A percentile compares a stretch with the other conserved stretches of the same genome.
Conservation (phyloP, 1,140 invertebrate genomes). For the Asobara japonica region DNA sequence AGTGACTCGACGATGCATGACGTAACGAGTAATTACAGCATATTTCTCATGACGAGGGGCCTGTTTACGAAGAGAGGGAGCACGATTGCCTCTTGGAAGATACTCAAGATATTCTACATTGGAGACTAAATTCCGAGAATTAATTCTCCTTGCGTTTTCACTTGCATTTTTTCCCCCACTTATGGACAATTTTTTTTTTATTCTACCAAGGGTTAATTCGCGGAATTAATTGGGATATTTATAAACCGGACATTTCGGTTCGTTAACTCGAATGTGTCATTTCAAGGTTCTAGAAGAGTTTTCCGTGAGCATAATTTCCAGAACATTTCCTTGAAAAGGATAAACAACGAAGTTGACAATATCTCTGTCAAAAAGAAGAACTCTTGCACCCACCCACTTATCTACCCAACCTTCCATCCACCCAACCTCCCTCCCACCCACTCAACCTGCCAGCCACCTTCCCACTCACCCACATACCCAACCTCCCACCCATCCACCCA, state of each 20-base stretch:
- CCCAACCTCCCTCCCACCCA: no score
- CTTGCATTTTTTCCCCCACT: neutral
- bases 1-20: neutral
- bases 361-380: no score
- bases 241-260: neutral
- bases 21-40: constrained; percentile 2
- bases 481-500: no score
- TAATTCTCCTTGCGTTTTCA: constrained; percentile 3
- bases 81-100: constrained; percentile 11
- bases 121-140: neutral
- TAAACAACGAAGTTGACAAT: no score
- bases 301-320: no score
- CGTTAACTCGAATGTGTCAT: no score
- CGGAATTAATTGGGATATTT: neutral
- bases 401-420: no score
- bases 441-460: no score
- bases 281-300: no score
- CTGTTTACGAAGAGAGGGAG: constrained; percentile 2
- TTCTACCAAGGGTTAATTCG: neutral
- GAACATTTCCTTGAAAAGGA: no score
- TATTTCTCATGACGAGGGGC: constrained; percentile 5
- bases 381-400: no score
- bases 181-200: neutral
- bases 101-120: constrained; percentile 11
- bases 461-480: no score